Percentiles rank a stretch among this genome's conserved stretches.
Evolutionary conservation across 92 coral and sea anemone genomes (phyloP).

Genomic region (Porites evermanni): DNA sequence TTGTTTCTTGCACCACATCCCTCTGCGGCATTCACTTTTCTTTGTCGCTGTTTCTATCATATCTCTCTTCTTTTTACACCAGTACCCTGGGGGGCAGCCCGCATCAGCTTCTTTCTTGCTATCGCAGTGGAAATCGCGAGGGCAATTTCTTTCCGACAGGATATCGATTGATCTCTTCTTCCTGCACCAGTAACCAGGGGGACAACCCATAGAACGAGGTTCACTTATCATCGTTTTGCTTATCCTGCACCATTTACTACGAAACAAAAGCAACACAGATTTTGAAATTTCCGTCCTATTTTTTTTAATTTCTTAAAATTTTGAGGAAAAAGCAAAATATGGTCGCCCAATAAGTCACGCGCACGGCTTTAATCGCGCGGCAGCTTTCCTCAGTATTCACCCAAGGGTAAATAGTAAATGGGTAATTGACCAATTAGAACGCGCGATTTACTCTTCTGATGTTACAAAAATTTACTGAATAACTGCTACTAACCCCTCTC

Average conservation of each 20-base stretch:
- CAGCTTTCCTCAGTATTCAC: too few relatives aligned
- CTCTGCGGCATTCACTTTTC: slow-evolving; percentile 58
- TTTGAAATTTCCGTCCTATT: too few relatives aligned
- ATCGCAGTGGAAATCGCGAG: slow-evolving; percentile 22
- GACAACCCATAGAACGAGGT: slow-evolving; percentile 60
- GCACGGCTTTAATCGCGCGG: too few relatives aligned
- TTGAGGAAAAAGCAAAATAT: too few relatives aligned
- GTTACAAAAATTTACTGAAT: background rate
- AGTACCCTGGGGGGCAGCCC: slow-evolving; percentile 66
- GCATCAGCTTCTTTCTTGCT: slow-evolving; percentile 42
- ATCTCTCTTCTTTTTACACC: slow-evolving; percentile 72
- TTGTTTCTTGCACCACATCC: slow-evolving; percentile 78
- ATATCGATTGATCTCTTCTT: slow-evolving; percentile 39
- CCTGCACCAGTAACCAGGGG: slow-evolving; percentile 89
- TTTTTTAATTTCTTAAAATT: too few relatives aligned
- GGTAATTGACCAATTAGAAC: too few relatives aligned
- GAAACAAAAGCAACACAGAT: slow-evolving; percentile 1
- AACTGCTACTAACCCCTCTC: slow-evolving; percentile 27
- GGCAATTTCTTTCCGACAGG: slow-evolving; percentile 41
- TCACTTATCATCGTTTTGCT: background rate
- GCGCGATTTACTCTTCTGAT: too few relatives aligned
- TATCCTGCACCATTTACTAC: slow-evolving; percentile 33
- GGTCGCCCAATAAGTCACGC: too few relatives aligned
- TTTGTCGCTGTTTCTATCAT: slow-evolving; percentile 52
- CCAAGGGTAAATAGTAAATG: too few relatives aligned